Base-by-base conservation (phyloP, 2,888 invertebrate species). In the Acanthopleura granulata region DNA sequence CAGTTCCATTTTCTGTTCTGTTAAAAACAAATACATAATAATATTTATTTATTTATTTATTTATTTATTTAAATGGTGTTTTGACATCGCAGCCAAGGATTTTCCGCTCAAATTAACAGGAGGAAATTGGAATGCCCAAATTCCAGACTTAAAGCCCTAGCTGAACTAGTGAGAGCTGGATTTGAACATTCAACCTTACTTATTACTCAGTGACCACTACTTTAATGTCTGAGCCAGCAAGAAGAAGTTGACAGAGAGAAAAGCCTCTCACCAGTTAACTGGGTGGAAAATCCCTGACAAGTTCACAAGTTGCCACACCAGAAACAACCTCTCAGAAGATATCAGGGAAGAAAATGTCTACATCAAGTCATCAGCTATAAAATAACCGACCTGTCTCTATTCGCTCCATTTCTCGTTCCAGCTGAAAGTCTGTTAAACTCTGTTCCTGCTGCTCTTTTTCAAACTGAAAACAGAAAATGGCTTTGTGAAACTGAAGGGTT, bases 381-480 rank as follows among this genome's bases (percentile, higher is more conserved):
- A n/a, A n/a, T n/a, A 18, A 30, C 79, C 72, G 74, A 86, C 87
- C 87, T 73, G 82, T 75, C 51, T 82, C 80, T 57, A 85, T 81
- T 72, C 89, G 82, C n/a, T 87, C 84, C 77, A 82, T 80, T 62
- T 89, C 88, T 78, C 83, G 85, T 72, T 85, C 79, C 73, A 89
- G 77, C 57, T 86, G 86, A 72, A 82, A 74, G 72, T 89, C 87
- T 25, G 83, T 86, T 77, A 88, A 76, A 12, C 78, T 78, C 74
- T 89, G 87, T 40, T 86, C 76, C 72, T 88, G 89, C 75, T 86
- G 84, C 70, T 86, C 87, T 70, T 82, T 80, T 74, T 89, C 89
- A 82, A 83, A 88, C 89, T 89, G 40, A 40, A 40, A 40, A 40
- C 40, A 40, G 40, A 40, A 40, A 40, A 40, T 40, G 9, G 40